phyloP scores from a whole-genome alignment of 2,797 vertebrate genomes.

The Semotilus atromaculatus region DNA sequence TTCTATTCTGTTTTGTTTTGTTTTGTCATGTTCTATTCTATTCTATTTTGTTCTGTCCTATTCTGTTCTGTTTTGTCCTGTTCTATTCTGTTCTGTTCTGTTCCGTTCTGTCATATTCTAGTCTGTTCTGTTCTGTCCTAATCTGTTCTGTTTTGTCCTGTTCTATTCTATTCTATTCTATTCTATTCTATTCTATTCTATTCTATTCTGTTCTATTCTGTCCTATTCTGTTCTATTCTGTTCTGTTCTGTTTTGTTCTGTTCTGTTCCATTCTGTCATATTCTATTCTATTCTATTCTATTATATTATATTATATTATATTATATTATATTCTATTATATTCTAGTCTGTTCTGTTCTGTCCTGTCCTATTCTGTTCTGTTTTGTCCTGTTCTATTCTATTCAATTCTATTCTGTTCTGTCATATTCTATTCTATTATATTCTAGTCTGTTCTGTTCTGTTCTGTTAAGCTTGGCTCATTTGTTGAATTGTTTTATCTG shows the following conservation, averaged over 20 bases:
- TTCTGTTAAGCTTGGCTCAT: background rate
- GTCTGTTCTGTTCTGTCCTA: background rate
- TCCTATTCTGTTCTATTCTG: rapidly evolving
- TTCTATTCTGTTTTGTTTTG: rapidly evolving
- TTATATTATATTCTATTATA: rapidly evolving
- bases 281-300: rapidly evolving
- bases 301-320: rapidly evolving
- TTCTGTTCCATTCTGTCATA: rapidly evolving
- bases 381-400: rapidly evolving
- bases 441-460: background rate
- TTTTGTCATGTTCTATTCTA: rapidly evolving
- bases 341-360: rapidly evolving
- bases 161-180: rapidly evolving
- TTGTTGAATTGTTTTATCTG: conserved; percentile 42
- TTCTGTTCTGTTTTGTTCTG: rapidly evolving
- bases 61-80: rapidly evolving
- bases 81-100: no score
- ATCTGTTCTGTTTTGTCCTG: background rate
- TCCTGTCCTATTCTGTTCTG: background rate
- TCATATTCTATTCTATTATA: rapidly evolving
- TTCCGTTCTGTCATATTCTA: rapidly evolving
- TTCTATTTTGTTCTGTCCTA: background rate
- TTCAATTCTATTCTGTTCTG: rapidly evolving
- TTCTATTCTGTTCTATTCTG: rapidly evolving
- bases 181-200: rapidly evolving